phyloP scores from a whole-genome alignment of 2,113 vertebrate genomes.

The Gavialis gangeticus region DNA sequence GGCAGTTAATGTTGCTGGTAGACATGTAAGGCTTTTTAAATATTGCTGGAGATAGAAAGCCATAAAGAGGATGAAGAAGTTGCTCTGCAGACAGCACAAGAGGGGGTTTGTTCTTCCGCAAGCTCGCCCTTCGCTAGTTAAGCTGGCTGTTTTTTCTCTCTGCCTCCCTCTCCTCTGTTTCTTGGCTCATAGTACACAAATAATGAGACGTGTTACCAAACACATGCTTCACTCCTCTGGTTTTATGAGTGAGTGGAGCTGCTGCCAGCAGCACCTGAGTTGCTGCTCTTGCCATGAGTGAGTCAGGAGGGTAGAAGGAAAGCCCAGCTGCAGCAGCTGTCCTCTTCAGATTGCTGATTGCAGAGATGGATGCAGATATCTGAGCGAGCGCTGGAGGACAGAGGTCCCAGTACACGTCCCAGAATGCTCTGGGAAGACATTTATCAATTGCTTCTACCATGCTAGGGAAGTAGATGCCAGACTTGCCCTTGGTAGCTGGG shows the following conservation, averaged over 20 bases:
- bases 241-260: neutral
- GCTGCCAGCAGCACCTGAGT: neutral
- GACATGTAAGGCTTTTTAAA: slow-evolving; percentile 30
- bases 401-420: neutral
- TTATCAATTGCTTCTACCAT: neutral
- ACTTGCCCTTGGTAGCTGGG: neutral
- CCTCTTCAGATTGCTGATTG: neutral
- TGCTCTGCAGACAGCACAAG: slow-evolving; percentile 42
- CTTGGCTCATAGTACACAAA: rapidly evolving
- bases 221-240: neutral
- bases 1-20: slow-evolving; percentile 32
- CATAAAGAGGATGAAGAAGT: slow-evolving; percentile 55
- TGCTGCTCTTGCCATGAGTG: neutral
- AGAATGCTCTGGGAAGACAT: neutral
- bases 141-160: neutral
- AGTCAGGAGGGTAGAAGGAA: neutral
- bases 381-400: neutral
- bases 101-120: slow-evolving; percentile 16
- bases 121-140: rapidly evolving
- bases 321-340: neutral
- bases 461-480: neutral
- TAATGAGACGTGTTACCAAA: neutral
- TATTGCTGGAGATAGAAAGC: slow-evolving; percentile 48
- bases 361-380: neutral
- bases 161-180: neutral